Evolutionary conservation across 2,888 invertebrate species (phyloP), one percentile per base, ranked within the genome.

Genomic region (Pelosia muscerda): DNA sequence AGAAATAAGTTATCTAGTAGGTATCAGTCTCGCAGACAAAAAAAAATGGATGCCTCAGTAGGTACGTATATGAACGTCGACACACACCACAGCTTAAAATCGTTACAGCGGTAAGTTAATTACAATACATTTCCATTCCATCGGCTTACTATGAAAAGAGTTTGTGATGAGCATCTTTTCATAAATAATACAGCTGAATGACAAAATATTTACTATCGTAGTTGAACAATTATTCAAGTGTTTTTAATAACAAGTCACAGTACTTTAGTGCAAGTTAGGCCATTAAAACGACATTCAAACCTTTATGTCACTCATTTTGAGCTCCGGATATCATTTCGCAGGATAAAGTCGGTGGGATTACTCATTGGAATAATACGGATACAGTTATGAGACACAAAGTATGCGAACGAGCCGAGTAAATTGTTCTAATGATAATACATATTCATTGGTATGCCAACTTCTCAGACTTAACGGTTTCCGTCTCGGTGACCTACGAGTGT

Each of bases 381-480:
- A 81, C 82, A 82, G 81, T 81, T 83, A 81, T 58, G 68, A 79
- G 81, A 78, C 77, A 68, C 74, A 71, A 73, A 79, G 64, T 75
- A 72, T 81, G 78, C 76, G 77, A 78, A 79, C 74, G 72, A 71
- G 73, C 72, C 68, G 69, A 80, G 81, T 78, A 81, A 84, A 82
- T 81, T 79, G 79, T 79, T 83, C 83, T 84, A 86, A 87, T 84
- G 83, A 84, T 83, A 78, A 83, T 83, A 82, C 79, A 81, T 81
- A 80, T 81, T 79, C 80, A 84, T 81, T 79, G 81, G 67, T 73
- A 75, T 72, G 78, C 74, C 73, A 76, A 79, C 81, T 86, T 82
- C 79, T 76, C 72, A 74, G 81, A 82, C 74, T 60, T 83, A 86
- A 82, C 83, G 84, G 85, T 84, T 77, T 69, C 74, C 69, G 74